Evolutionary conservation across 2,797 vertebrate species (phyloP).

Genomic region (Manis crassicaudata): DNA sequence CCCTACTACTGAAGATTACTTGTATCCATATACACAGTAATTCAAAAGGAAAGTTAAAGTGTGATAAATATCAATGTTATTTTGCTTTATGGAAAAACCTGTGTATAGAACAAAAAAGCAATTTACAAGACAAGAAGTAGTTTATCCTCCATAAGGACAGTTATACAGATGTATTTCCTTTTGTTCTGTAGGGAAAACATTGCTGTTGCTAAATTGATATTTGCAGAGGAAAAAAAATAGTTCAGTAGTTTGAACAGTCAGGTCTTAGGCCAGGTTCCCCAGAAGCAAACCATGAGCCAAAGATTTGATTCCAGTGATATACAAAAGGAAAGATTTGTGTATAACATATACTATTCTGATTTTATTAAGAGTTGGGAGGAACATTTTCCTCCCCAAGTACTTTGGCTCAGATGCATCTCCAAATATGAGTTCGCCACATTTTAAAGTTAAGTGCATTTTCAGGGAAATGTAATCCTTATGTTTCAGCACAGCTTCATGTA

Average conservation of each 20-base stretch:
- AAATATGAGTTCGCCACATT: conserved; percentile 55
- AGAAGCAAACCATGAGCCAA: neutral
- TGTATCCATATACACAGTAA: neutral
- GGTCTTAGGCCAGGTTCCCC: neutral
- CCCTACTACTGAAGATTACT: conserved; percentile 62
- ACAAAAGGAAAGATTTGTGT: neutral
- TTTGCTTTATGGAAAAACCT: conserved; percentile 57
- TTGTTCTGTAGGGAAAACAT: neutral
- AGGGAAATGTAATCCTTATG: conserved; percentile 71
- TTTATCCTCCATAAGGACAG: neutral
- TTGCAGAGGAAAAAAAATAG: neutral
- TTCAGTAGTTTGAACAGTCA: neutral
- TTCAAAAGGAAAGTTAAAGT: conserved; percentile 34
- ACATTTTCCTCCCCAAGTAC: neutral
- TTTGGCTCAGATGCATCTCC: conserved; percentile 37
- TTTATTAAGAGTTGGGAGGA: neutral
- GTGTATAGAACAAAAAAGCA: neutral
- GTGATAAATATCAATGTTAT: conserved; percentile 65
- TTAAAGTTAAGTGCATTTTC: conserved; percentile 49
- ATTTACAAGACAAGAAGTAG: neutral
- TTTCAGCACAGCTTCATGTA: conserved; percentile 30
- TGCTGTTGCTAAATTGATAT: neutral
- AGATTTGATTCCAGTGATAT: neutral
- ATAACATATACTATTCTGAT: neutral
- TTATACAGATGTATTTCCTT: neutral